Evolutionary conservation across 2,797 vertebrate species (phyloP), one percentile per base, ranked within the genome.

Genomic region (Microhierax caerulescens): DNA sequence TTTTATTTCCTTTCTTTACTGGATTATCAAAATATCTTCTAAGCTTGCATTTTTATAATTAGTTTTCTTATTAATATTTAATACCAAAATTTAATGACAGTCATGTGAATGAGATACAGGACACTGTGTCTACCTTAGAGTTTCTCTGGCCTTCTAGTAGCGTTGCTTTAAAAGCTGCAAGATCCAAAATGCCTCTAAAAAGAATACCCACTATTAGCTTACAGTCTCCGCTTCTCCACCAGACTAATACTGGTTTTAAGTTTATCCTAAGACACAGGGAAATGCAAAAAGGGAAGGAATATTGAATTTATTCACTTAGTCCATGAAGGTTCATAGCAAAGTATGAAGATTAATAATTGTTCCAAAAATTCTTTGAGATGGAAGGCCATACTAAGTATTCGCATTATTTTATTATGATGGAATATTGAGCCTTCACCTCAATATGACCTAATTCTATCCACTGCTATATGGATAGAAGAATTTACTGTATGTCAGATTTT

Each of bases 341-440:
- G 23, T 30, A 30, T 77, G 63, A 94, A 86, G 93, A 88, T 90
- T 78, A 92, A 92, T 64, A 85, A 80, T 88, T 45, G 45, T 60
- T 85, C 54, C 32, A 90, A 24, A 77, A 89, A 67, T 32, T 82
- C 36, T 45, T 53, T 60, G 70, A 54, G 74, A 76, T 53, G 45
- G 20, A 91, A 89, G 25, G 48, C 63, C 32, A 4, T 14, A 6
- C 18, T 45, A 34, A 73, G 22, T 73, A 7, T 80, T 77, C 56
- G 27, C 24, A 20, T 96, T 78, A 92, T 74, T 56, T 76, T 85
- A 45, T 88, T 89, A 25, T 12, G 61, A 76, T 79, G n/a, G 50
- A 78, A 94, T 92, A 91, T 85, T 93, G 88, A 87, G 70, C 70
- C 22, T 79, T 96, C 83, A 92, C 95, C 90, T 97, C 70, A 13